Evolutionary conservation across 2,113 vertebrate species (phyloP).

Genomic region (Boulengeromyrus knoepffleri): DNA sequence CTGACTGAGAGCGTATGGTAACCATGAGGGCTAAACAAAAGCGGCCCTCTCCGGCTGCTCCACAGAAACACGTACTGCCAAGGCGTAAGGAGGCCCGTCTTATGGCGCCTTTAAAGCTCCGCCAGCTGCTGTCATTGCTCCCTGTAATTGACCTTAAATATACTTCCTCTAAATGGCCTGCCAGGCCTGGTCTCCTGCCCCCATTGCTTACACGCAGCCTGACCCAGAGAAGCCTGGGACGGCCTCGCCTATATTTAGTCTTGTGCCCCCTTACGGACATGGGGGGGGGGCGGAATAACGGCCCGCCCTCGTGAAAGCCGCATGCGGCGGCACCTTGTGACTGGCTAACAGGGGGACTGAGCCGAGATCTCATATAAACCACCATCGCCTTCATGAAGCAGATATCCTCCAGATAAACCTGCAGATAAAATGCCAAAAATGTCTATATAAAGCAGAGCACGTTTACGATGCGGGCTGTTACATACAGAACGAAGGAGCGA

Average conservation of each 20-base stretch:
- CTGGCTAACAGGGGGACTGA: not conserved
- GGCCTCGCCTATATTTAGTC: constrained; percentile 63
- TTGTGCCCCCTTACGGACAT: constrained; percentile 55
- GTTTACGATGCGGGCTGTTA: not conserved
- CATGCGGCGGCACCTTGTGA: constrained; percentile 38
- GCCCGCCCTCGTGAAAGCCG: constrained; percentile 64
- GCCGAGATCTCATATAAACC: not conserved
- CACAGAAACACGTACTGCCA: constrained; percentile 72
- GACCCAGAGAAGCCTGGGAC: constrained; percentile 63
- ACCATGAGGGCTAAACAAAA: constrained; percentile 52
- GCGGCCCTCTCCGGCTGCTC: constrained; percentile 54
- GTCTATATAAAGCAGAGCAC: not conserved
- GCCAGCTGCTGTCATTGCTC: constrained; percentile 66
- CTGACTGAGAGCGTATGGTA: constrained; percentile 43
- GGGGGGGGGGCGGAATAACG: constrained; percentile 61
- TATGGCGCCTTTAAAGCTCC: constrained; percentile 40
- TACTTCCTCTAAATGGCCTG: constrained; percentile 66
- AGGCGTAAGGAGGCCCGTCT: constrained; percentile 33
- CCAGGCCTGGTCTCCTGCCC: constrained; percentile 65
- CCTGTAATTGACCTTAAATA: constrained; percentile 80
- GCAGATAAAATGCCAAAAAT: not conserved
- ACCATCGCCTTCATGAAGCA: not conserved
- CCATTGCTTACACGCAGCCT: constrained; percentile 48
- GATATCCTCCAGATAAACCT: not conserved
- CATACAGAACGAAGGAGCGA: not conserved